These are phyloP conservation scores for Micrasema longulum DNA, from an alignment of 1,140 invertebrate species.

Conservation along the genomic window DNA sequence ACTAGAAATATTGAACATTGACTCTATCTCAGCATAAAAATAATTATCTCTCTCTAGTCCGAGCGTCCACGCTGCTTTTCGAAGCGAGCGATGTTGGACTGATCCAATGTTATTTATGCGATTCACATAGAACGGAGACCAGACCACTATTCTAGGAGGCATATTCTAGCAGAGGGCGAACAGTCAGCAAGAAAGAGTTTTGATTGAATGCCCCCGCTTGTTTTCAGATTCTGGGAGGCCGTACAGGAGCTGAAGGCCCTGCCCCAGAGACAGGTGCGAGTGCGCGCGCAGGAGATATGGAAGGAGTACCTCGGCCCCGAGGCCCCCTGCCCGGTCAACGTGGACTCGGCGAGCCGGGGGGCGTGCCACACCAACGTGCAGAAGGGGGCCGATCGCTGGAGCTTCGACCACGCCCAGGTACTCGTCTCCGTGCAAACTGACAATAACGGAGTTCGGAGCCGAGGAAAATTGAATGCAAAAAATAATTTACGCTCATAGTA, in stretches of 20 bases:
- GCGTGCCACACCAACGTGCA: constrained; percentile 57
- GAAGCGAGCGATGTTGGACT: no score
- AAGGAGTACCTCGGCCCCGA: constrained; percentile 93
- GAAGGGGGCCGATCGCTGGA: constrained; percentile 78
- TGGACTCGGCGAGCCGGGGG: constrained; percentile 79
- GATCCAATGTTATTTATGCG: no score
- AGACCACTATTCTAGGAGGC: no score
- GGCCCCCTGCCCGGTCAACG: constrained; percentile 96
- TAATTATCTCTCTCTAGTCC: no score
- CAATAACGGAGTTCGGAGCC: no score
- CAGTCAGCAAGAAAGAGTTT: background rate
- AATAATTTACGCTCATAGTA: no score
- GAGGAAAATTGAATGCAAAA: no score
- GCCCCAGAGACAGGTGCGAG: constrained; percentile 86
- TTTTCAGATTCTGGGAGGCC: constrained; percentile 92
- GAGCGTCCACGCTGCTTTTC: no score
- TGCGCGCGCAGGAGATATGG: constrained; percentile 93
- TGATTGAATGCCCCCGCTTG: background rate
- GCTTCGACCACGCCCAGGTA: constrained; percentile 96
- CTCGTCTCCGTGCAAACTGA: background rate
- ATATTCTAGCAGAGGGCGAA: no score
- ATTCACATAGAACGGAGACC: no score
- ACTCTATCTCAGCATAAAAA: no score
- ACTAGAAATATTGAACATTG: no score
- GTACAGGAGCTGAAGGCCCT: constrained; percentile 93